Conservation (phyloP, 2,888 invertebrate genomes). For the Capitulum mitella region DNA sequence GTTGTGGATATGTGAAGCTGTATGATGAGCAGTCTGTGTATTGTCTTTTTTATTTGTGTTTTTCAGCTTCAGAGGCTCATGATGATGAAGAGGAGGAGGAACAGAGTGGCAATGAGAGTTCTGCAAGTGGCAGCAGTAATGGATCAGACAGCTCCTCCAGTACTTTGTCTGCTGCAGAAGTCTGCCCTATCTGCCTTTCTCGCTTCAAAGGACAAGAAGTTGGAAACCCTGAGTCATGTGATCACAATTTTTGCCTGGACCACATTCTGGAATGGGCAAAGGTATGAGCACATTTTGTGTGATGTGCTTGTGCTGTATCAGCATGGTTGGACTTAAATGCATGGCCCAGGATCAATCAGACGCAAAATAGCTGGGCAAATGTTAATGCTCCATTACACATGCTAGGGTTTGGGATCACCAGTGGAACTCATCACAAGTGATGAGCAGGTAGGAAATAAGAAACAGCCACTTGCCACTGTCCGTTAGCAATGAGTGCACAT, state of each 20-base stretch:
- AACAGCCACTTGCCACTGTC: too few relatives aligned
- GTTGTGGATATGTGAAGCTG: neutral
- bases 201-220: conserved; percentile 69
- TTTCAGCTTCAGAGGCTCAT: neutral
- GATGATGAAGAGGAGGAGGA: conserved; percentile 26
- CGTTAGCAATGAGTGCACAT: too few relatives aligned
- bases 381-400: too few relatives aligned
- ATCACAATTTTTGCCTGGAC: conserved; percentile 79
- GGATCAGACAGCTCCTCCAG: conserved; percentile 41
- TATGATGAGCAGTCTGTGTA: neutral
- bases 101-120: conserved; percentile 14
- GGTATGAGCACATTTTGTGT: conserved; percentile 40
- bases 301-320: too few relatives aligned
- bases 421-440: too few relatives aligned
- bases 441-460: too few relatives aligned
- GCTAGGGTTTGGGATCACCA: too few relatives aligned
- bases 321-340: too few relatives aligned
- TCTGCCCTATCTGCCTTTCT: conserved; percentile 81
- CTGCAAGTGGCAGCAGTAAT: conserved; percentile 24
- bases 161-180: conserved; percentile 60
- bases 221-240: conserved; percentile 77
- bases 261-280: conserved; percentile 92
- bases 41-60: neutral
- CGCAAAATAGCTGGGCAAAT: too few relatives aligned
- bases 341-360: too few relatives aligned